Evolutionary conservation across 1,140 invertebrate species (phyloP).

Genomic region (Pseudomyrmex dendroicus): DNA sequence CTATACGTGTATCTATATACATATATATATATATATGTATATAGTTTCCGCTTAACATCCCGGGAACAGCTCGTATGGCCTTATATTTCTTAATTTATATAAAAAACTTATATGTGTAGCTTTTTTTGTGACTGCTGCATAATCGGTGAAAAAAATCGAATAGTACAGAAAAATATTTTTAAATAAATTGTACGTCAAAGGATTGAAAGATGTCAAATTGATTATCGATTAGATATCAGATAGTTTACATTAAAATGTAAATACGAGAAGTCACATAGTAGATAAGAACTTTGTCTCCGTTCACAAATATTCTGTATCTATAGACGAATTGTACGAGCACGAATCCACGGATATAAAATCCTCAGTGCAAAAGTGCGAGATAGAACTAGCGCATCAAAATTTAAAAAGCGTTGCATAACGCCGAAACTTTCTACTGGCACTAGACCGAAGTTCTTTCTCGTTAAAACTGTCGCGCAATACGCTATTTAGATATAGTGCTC

Average conservation of each 20-base stretch:
- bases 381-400: constrained; percentile 22
- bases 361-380: not conserved
- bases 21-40: too few relatives aligned
- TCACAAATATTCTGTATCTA: not conserved
- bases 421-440: constrained; percentile 21
- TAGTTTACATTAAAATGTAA: too few relatives aligned
- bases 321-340: not conserved
- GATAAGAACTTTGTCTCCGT: not conserved
- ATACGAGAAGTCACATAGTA: too few relatives aligned
- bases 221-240: not conserved
- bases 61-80: too few relatives aligned
- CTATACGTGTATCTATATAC: too few relatives aligned
- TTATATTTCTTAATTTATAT: too few relatives aligned
- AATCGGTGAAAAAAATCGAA: too few relatives aligned
- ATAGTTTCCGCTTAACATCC: too few relatives aligned
- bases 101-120: too few relatives aligned
- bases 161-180: too few relatives aligned
- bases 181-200: too few relatives aligned
- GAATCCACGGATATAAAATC: not conserved
- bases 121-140: too few relatives aligned
- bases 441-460: constrained; percentile 29
- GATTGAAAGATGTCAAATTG: not conserved
- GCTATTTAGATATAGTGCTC: constrained; percentile 41
- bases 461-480: constrained; percentile 47
- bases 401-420: constrained; percentile 11